phyloP scores from a whole-genome alignment of 2,797 vertebrate genomes.

The Gallinago nigripennis region DNA sequence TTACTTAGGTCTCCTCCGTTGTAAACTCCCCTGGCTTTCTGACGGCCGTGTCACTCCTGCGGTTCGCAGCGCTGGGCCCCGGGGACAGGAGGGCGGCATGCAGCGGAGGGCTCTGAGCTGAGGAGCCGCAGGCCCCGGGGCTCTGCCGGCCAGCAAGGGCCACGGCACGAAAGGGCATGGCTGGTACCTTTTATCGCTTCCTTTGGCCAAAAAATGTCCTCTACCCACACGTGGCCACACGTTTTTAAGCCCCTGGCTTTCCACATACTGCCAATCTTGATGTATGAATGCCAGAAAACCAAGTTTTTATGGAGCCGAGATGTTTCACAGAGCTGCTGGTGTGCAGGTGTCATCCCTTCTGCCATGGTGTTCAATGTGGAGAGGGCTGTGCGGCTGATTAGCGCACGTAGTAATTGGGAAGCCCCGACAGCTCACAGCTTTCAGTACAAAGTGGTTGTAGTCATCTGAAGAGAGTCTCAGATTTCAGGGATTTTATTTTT shows the following conservation, averaged over 20 bases:
- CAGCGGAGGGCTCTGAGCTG: background rate
- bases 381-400: background rate
- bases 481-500: background rate
- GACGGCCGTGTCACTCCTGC: background rate
- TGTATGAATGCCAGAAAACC: background rate
- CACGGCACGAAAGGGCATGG: background rate
- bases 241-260: background rate
- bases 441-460: background rate
- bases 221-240: background rate
- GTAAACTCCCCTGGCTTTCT: background rate
- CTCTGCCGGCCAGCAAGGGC: background rate
- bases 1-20: background rate
- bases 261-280: background rate
- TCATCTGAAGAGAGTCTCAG: background rate
- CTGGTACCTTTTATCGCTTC: background rate
- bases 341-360: background rate
- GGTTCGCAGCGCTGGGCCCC: background rate
- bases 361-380: background rate
- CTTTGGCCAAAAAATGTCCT: background rate
- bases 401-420: background rate
- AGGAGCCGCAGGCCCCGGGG: background rate
- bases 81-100: background rate
- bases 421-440: background rate
- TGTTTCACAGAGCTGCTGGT: background rate
- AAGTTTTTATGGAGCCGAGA: background rate